These are phyloP conservation scores for Grammomys surdaster DNA, from an alignment of 2,113 vertebrate genomes.

Conservation along the genomic window DNA sequence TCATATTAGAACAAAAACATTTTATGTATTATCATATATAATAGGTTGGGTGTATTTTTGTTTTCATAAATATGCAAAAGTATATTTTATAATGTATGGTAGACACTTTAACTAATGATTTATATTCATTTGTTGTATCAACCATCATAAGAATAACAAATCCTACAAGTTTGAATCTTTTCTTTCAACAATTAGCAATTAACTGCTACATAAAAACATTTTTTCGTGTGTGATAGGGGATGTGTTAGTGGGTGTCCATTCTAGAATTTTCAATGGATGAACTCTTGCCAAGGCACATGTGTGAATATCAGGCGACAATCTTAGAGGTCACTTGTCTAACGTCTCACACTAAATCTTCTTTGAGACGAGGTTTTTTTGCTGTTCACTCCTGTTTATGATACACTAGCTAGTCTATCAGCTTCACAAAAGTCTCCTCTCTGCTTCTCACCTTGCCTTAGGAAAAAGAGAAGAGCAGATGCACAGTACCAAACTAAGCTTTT, in stretches of 20 bases:
- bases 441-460: neutral
- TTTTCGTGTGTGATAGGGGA: rapidly evolving
- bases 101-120: neutral
- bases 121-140: neutral
- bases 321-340: neutral
- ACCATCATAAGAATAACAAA: neutral
- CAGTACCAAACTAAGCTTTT: too few relatives aligned
- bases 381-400: neutral
- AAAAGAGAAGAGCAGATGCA: neutral
- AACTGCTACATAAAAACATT: neutral
- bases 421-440: neutral
- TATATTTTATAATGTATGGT: neutral
- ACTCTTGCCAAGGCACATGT: neutral
- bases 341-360: neutral
- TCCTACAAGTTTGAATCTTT: neutral
- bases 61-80: neutral
- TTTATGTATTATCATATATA: neutral
- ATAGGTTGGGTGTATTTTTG: neutral
- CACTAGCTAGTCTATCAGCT: too few relatives aligned
- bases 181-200: neutral
- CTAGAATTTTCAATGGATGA: neutral
- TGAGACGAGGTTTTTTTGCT: neutral
- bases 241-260: too few relatives aligned
- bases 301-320: neutral
- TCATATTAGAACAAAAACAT: neutral